These are phyloP conservation scores for Psittacula cyanocephala DNA, from an alignment of 2,113 vertebrate species.

Conservation along the genomic window DNA sequence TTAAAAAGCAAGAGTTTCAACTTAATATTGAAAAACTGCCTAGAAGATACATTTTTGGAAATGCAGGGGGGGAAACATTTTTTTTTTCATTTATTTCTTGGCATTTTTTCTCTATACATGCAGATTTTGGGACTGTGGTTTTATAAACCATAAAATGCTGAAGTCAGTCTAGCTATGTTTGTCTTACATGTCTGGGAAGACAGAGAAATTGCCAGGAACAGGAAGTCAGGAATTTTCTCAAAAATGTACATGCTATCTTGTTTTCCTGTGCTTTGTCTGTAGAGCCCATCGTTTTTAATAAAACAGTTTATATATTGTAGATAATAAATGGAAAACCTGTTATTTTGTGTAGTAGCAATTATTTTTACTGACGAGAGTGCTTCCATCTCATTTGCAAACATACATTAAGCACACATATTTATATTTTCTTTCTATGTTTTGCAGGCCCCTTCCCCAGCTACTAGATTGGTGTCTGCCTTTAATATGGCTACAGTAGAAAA, in stretches of 20 bases:
- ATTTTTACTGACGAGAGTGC: background rate
- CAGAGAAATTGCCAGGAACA: background rate
- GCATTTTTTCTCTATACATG: background rate
- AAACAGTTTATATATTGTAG: background rate
- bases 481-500: background rate
- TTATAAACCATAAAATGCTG: background rate
- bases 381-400: background rate
- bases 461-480: background rate
- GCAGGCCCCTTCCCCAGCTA: background rate
- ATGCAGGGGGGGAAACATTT: too few species aligned
- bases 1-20: background rate
- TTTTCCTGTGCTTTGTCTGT: background rate
- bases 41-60: background rate
- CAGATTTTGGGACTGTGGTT: background rate
- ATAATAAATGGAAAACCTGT: background rate
- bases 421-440: background rate
- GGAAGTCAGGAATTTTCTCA: background rate
- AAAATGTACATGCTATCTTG: background rate
- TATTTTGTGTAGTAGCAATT: background rate
- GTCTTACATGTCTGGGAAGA: background rate
- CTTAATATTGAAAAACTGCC: background rate
- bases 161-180: background rate
- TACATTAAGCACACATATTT: background rate
- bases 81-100: background rate
- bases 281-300: background rate